Conservation (phyloP, 2,797 vertebrate species). For the Melanotaenia maccullochi region DNA sequence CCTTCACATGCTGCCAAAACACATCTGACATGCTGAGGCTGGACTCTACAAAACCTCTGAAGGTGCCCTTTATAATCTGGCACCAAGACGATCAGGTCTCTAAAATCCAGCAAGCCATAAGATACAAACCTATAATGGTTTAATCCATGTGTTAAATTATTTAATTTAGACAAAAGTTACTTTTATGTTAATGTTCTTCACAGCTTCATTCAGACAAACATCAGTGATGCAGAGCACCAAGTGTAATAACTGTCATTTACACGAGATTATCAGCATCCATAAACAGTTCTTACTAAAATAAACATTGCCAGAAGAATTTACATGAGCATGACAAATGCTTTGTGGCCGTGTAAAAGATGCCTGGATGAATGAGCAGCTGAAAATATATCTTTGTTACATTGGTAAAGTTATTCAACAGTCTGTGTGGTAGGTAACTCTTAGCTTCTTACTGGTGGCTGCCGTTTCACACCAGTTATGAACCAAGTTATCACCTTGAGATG, state of each 20-base stretch:
- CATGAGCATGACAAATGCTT: neutral
- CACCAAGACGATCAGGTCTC: neutral
- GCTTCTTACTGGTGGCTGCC: neutral
- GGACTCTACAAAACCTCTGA: neutral
- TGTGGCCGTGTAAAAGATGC: neutral
- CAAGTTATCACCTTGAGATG: neutral
- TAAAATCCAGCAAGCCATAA: neutral
- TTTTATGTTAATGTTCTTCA: neutral
- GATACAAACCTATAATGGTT: neutral
- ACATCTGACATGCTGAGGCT: neutral
- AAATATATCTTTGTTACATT: neutral
- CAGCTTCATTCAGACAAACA: neutral
- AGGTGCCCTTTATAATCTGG: constrained; percentile 3
- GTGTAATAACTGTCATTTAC: neutral
- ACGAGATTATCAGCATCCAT: neutral
- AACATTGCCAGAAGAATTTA: neutral
- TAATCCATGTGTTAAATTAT: neutral
- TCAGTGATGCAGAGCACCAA: neutral
- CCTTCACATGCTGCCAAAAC: neutral
- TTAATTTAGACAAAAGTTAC: neutral
- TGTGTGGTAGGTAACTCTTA: neutral
- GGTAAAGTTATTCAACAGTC: neutral
- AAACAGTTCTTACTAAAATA: neutral
- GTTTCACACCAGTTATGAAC: neutral
- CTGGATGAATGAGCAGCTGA: neutral